A percentile compares a stretch with the other conserved stretches of the same genome.
Conservation (phyloP, 2,797 vertebrate species). For the Characodon lateralis region DNA sequence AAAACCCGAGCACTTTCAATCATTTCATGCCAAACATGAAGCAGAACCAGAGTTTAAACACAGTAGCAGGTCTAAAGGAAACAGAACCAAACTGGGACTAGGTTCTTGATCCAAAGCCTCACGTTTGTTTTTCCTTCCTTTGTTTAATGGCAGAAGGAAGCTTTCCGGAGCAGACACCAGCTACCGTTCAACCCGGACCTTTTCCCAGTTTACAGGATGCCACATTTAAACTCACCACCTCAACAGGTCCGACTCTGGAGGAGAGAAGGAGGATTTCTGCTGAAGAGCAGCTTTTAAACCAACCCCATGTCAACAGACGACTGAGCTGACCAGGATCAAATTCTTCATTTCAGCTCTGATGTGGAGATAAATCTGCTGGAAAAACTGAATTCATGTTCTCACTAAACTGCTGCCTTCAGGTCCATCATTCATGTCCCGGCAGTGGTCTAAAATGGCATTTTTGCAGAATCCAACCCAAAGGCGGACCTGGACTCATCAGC, state of each 20-base stretch:
- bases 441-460: neutral
- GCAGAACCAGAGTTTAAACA: too few species aligned
- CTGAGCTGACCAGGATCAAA: too few species aligned
- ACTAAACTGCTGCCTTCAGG: neutral
- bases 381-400: neutral
- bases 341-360: too few species aligned
- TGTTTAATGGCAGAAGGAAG: slow-evolving; percentile 52
- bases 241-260: neutral
- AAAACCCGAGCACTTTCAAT: too few species aligned
- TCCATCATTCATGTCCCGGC: too few species aligned
- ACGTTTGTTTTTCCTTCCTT: slow-evolving; percentile 43
- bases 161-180: neutral
- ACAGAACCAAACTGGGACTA: neutral
- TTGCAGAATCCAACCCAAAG: neutral
- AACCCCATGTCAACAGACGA: too few species aligned
- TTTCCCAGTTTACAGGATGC: neutral
- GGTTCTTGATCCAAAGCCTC: neutral
- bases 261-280: too few species aligned
- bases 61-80: neutral
- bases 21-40: too few species aligned
- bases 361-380: too few species aligned
- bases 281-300: too few species aligned
- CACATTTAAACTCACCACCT: neutral
- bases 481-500: neutral
- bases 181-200: neutral